phyloP scores from a whole-genome alignment of 2,113 vertebrate species.

The Theropithecus gelada region DNA sequence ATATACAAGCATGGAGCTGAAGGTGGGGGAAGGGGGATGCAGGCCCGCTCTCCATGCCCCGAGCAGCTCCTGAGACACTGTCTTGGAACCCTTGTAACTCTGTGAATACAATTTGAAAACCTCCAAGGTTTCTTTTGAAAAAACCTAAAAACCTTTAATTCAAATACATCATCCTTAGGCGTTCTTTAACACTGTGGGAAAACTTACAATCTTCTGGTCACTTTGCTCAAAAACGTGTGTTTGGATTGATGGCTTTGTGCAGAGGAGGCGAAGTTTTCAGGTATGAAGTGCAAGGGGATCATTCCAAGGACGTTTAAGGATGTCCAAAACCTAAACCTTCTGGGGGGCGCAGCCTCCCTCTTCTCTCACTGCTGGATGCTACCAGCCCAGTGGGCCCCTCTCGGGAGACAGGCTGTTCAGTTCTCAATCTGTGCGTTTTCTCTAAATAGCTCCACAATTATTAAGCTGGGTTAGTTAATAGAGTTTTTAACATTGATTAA shows the following conservation, averaged over 20 bases:
- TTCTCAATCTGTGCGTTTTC: neutral
- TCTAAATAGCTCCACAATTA: constrained; percentile 3
- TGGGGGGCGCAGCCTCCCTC: neutral
- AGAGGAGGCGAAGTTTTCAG: neutral
- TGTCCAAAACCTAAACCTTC: neutral
- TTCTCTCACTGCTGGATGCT: neutral
- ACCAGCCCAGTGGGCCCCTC: neutral
- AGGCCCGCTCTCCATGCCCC: neutral
- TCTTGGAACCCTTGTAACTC: neutral
- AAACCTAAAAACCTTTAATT: constrained; percentile 7
- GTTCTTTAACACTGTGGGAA: neutral
- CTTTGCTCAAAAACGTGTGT: neutral
- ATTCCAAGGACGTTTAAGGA: neutral
- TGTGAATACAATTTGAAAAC: neutral
- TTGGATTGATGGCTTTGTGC: neutral
- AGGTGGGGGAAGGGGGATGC: neutral
- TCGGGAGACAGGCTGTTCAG: neutral
- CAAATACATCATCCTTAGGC: neutral
- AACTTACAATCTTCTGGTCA: neutral
- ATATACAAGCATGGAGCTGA: neutral
- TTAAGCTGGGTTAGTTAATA: neutral
- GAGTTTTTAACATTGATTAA: neutral
- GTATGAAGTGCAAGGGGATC: neutral
- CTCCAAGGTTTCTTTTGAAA: neutral
- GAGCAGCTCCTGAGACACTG: neutral